phyloP scores from a whole-genome alignment of 1,140 invertebrate genomes.

The Drosophila dunni region DNA sequence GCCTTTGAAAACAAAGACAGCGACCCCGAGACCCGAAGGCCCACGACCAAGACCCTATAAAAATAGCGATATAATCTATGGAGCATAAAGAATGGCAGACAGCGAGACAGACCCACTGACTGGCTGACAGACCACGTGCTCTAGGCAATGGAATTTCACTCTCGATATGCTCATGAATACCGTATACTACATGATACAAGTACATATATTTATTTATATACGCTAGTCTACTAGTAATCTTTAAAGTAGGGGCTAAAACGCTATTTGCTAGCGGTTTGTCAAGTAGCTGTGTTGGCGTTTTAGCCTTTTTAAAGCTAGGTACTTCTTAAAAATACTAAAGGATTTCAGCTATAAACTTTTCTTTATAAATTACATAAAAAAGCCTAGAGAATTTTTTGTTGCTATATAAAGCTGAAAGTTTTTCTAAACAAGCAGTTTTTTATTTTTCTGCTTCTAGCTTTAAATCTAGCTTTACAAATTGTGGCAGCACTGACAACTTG shows the following conservation, averaged over 20 bases:
- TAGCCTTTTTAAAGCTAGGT: no score
- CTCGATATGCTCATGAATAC: constrained; percentile 30
- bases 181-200: neutral
- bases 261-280: constrained; percentile 5
- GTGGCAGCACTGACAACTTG: neutral
- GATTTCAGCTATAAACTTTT: no score
- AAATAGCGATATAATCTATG: constrained; percentile 53
- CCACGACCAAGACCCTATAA: constrained; percentile 23
- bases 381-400: no score
- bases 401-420: no score
- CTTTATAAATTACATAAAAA: no score
- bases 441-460: no score
- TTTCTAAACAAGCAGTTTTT: no score
- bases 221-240: neutral
- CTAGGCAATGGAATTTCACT: constrained; percentile 51
- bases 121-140: constrained; percentile 33
- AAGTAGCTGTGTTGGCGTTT: neutral
- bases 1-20: constrained; percentile 28
- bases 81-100: constrained; percentile 33
- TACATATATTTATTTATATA: constrained; percentile 6
- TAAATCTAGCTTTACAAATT: no score
- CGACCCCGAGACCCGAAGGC: no score
- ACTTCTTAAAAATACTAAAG: no score
- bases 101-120: neutral
- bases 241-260: neutral